Conservation (phyloP, 2,797 vertebrate species). For the Leptoclinus maculatus region DNA sequence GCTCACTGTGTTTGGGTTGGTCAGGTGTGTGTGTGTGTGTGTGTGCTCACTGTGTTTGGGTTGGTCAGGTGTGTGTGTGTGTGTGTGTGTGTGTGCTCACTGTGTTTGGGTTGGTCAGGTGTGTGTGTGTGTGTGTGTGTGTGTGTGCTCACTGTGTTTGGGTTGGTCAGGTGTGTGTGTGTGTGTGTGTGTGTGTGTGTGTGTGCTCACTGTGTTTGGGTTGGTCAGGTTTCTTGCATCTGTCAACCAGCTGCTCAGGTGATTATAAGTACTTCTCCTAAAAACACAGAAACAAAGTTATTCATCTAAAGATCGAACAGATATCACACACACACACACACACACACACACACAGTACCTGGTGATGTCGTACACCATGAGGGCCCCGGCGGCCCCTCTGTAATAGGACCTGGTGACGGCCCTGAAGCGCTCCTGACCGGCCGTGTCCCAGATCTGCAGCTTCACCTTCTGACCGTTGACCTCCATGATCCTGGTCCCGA, state of each 20-base stretch:
- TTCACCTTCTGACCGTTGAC: constrained; percentile 99
- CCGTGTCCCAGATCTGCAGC: constrained; percentile 99
- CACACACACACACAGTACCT: constrained; percentile 73
- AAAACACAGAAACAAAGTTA: constrained; percentile 8
- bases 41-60: too few relatives aligned
- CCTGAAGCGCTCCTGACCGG: constrained; percentile 97
- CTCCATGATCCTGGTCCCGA: constrained; percentile 98
- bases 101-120: background rate
- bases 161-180: constrained; percentile 18
- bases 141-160: background rate
- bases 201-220: constrained; percentile 71
- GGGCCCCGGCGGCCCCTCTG: constrained; percentile 95
- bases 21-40: too few relatives aligned
- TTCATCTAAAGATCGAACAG: background rate
- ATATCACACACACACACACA: background rate
- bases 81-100: background rate
- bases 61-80: too few relatives aligned
- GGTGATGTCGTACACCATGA: constrained; percentile 99
- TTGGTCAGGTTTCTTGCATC: constrained; percentile 90
- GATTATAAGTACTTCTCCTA: constrained; percentile 96
- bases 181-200: constrained; percentile 12
- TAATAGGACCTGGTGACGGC: constrained; percentile 98
- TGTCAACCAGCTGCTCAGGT: constrained; percentile 96
- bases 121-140: background rate
- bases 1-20: too few relatives aligned